Conservation (phyloP, 2,113 vertebrate species). For the Gymnocephalus cernua region DNA sequence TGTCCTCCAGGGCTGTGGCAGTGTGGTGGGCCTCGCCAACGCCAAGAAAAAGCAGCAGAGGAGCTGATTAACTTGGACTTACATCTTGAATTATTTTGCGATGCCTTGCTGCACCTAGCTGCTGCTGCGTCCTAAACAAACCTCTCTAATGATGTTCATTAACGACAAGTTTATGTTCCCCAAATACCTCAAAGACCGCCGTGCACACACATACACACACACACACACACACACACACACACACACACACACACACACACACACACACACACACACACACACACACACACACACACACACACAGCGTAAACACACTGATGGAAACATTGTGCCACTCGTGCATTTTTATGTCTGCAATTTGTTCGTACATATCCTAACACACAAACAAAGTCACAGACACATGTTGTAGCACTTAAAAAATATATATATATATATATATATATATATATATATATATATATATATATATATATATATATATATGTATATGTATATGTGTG, state of each 20-base stretch:
- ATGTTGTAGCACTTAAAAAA: background rate
- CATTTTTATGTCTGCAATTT: conserved; percentile 24
- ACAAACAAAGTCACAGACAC: conserved; percentile 28
- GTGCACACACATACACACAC: conserved; percentile 14
- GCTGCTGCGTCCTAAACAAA: conserved; percentile 10
- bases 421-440: too few species aligned
- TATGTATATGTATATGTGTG: background rate
- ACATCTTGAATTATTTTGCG: conserved; percentile 48
- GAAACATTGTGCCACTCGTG: conserved; percentile 21
- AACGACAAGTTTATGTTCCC: conserved; percentile 50
- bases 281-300: background rate
- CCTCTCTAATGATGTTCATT: conserved; percentile 26
- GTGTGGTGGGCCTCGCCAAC: conserved; percentile 53
- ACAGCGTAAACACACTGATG: conserved; percentile 37
- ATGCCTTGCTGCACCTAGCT: conserved; percentile 18
- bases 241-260: conserved; percentile 47
- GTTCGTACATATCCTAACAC: background rate
- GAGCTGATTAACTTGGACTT: conserved; percentile 69
- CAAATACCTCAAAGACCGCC: conserved; percentile 36
- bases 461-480: too few species aligned
- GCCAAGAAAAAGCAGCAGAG: conserved; percentile 67
- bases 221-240: conserved; percentile 46
- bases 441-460: too few species aligned
- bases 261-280: too few species aligned
- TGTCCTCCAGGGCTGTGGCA: conserved; percentile 63